phyloP scores from a whole-genome alignment of 2,888 invertebrate genomes.

The Sarcophaga caerulescens region DNA sequence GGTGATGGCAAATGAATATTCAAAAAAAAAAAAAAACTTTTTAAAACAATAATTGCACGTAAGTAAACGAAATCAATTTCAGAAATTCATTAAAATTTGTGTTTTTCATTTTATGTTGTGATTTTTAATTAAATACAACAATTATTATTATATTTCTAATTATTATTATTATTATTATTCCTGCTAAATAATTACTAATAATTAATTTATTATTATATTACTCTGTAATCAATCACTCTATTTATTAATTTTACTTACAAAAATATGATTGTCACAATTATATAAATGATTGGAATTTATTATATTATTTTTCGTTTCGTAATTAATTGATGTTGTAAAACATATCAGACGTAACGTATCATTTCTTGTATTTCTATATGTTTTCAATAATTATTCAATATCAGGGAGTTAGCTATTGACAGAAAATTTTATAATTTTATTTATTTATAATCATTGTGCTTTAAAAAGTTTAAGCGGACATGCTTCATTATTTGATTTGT shows the following conservation, averaged over 20 bases:
- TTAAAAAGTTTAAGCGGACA: slow-evolving; percentile 4
- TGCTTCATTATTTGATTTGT: slow-evolving; percentile 38
- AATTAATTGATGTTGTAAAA: background rate
- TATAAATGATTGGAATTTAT: background rate
- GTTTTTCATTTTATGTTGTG: slow-evolving; percentile 56
- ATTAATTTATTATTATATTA: too few species aligned
- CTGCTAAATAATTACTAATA: slow-evolving; percentile 15
- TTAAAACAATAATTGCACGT: slow-evolving; percentile 20
- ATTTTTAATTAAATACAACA: slow-evolving; percentile 5
- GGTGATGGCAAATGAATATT: slow-evolving; percentile 31
- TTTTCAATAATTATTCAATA: background rate
- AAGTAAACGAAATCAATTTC: slow-evolving; percentile 56
- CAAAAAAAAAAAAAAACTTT: too few species aligned
- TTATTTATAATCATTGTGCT: slow-evolving; percentile 37
- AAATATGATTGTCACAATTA: background rate
- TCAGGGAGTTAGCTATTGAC: too few species aligned
- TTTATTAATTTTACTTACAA: background rate
- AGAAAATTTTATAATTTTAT: slow-evolving; percentile 14
- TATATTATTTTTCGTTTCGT: background rate
- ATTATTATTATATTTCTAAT: slow-evolving; percentile 34
- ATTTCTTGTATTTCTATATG: slow-evolving; percentile 37
- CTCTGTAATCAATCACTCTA: background rate
- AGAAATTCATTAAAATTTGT: slow-evolving; percentile 57
- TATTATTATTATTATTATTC: slow-evolving; percentile 13
- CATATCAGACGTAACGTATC: background rate